Conservation (phyloP, 2,113 vertebrate species). For the Cervus canadensis region DNA sequence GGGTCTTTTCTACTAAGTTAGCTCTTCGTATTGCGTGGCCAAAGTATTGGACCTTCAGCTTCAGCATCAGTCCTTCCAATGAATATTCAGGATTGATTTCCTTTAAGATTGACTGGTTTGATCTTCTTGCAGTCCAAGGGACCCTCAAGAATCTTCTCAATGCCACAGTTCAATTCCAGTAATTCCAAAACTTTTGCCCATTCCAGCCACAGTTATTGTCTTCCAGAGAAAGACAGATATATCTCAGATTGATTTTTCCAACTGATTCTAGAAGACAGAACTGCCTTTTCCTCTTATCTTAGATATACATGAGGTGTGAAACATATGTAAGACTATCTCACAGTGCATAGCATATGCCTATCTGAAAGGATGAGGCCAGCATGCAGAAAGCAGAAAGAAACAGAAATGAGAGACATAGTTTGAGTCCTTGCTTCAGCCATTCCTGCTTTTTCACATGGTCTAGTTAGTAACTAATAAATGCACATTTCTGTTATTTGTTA, state of each 20-base stretch:
- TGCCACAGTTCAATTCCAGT: not conserved
- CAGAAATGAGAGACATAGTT: not conserved
- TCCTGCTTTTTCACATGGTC: not conserved
- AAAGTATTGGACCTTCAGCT: not conserved
- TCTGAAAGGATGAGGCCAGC: not conserved
- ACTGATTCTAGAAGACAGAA: not conserved
- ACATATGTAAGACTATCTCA: not conserved
- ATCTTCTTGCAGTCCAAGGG: not conserved
- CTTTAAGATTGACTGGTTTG: not conserved
- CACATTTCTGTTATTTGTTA: slow-evolving; percentile 80
- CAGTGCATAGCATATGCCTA: not conserved
- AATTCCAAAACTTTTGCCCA: not conserved
- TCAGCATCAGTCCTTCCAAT: not conserved
- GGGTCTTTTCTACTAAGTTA: not conserved
- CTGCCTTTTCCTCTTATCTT: not conserved
- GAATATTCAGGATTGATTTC: not conserved
- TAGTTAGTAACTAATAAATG: not conserved
- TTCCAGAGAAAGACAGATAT: not conserved
- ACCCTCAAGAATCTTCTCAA: not conserved
- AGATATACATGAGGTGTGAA: not conserved
- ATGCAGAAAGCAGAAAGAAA: not conserved
- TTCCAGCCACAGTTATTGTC: not conserved
- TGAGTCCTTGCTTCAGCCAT: not conserved
- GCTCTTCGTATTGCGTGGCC: not conserved
- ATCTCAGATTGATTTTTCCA: not conserved